These are phyloP conservation scores for Vanessa tameamea DNA, from an alignment of 1,140 invertebrate genomes.

Conservation along the genomic window DNA sequence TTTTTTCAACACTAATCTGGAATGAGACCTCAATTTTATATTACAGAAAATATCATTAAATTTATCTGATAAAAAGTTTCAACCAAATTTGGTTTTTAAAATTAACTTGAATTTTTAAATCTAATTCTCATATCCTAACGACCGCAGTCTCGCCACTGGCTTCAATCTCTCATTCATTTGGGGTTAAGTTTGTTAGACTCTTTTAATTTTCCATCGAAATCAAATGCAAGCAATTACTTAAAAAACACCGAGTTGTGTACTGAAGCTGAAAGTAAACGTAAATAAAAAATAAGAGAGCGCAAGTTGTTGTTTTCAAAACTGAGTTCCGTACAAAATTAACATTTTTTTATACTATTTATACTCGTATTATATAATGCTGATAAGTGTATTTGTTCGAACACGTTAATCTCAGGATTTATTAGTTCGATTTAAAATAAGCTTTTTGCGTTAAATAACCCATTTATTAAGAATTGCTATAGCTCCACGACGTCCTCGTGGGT, in stretches of 20 bases:
- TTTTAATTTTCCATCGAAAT: conserved; percentile 28
- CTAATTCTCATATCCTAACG: conserved; percentile 2
- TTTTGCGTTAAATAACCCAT: too few relatives aligned
- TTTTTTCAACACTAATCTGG: too few relatives aligned
- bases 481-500: too few relatives aligned
- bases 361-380: background rate
- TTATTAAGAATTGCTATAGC: too few relatives aligned
- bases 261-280: conserved; percentile 60
- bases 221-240: conserved; percentile 68
- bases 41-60: background rate
- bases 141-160: background rate
- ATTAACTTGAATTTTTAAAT: background rate
- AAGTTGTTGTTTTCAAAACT: background rate
- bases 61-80: background rate
- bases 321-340: conserved; percentile 5
- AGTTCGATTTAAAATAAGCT: too few relatives aligned
- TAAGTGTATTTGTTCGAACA: background rate
- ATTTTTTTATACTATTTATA: background rate
- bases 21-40: background rate
- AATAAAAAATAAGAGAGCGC: conserved; percentile 20
- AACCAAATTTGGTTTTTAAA: background rate
- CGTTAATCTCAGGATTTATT: too few relatives aligned
- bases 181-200: conserved; percentile 35
- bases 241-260: conserved; percentile 55
- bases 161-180: conserved; percentile 14